phyloP scores from a whole-genome alignment of 2,113 vertebrate genomes.

The Hyperopisus bebe region DNA sequence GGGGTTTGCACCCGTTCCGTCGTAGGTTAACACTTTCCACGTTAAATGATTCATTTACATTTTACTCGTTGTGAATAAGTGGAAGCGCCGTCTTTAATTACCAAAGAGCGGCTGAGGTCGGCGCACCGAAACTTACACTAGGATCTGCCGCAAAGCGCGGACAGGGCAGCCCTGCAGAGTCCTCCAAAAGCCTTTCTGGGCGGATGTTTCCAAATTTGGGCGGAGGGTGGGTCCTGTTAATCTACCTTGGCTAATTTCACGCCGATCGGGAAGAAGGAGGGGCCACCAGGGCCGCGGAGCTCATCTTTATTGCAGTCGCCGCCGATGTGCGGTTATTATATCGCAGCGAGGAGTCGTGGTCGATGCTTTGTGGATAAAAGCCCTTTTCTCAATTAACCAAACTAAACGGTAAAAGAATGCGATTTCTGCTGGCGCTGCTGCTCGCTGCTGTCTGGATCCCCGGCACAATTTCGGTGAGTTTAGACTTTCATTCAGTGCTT shows the following conservation, averaged over 20 bases:
- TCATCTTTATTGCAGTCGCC: not conserved
- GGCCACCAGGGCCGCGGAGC: not conserved
- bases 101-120: not conserved
- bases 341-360: not conserved
- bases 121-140: not conserved
- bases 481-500: not conserved
- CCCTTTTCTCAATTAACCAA: not conserved
- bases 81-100: not conserved
- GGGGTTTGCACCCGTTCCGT: not conserved
- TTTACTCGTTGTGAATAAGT: not conserved
- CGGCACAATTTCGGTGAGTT: conserved; percentile 20
- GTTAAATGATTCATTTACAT: not conserved
- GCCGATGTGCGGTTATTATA: not conserved
- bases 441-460: conserved; percentile 8
- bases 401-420: not conserved
- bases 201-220: conserved; percentile 22
- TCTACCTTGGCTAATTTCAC: not conserved
- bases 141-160: not conserved
- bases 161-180: not conserved
- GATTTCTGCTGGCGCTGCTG: not conserved
- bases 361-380: not conserved
- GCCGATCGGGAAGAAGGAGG: conserved; percentile 10
- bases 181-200: not conserved
- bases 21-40: not conserved
- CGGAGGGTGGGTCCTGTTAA: not conserved